phyloP scores from a whole-genome alignment of 2,888 invertebrate genomes.

The Tuberolachnus salignus region DNA sequence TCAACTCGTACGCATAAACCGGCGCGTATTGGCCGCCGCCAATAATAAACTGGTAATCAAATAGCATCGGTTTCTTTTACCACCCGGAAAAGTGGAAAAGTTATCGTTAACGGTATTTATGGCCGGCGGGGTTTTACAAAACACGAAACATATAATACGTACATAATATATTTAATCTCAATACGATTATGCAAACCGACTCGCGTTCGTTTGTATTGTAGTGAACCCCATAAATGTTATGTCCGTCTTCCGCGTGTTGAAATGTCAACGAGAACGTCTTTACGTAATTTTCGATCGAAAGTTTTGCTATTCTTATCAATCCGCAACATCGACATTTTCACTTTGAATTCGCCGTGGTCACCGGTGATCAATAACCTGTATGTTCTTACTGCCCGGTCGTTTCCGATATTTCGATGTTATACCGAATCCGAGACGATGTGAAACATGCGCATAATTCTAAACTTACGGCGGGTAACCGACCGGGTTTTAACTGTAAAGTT shows the following conservation, averaged over 20 bases:
- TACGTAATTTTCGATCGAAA: conserved; percentile 36
- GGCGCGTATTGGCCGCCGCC: too few species aligned
- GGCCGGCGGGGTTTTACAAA: too few species aligned
- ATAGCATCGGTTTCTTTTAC: too few species aligned
- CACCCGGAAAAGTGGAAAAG: too few species aligned
- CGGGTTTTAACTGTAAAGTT: too few species aligned
- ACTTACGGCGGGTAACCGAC: too few species aligned
- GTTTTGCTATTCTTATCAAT: conserved; percentile 14
- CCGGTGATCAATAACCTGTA: conserved; percentile 15
- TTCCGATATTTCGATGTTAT: not conserved
- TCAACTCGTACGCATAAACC: not conserved
- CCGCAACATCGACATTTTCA: conserved; percentile 20
- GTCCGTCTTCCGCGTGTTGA: not conserved
- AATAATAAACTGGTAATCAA: too few species aligned
- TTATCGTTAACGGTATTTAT: too few species aligned
- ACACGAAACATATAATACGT: too few species aligned
- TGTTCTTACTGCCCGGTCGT: not conserved
- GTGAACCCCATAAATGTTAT: not conserved
- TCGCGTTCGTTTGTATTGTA: not conserved
- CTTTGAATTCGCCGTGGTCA: not conserved
- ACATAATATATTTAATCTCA: not conserved
- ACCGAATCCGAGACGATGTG: too few species aligned
- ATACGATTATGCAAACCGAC: not conserved
- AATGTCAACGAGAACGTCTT: conserved; percentile 42
- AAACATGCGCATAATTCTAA: too few species aligned